Evolutionary conservation across 1,140 invertebrate genomes (phyloP).

Genomic region (Orchesella cincta): DNA sequence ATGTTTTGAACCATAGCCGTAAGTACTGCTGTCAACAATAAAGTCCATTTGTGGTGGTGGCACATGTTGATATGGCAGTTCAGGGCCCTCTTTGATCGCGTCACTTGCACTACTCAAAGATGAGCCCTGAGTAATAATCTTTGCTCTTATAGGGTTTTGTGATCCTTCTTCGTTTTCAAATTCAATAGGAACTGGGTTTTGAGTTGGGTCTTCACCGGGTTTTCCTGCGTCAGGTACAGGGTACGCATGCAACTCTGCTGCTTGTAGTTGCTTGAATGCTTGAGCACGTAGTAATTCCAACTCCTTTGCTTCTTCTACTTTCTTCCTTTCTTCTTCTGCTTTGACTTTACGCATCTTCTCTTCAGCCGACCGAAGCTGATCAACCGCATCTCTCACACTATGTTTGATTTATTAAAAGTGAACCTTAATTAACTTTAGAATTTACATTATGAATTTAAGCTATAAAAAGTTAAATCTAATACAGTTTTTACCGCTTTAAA

Average conservation of each 20-base stretch:
- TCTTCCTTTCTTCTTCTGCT: conserved; percentile 3
- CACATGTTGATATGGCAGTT: conserved; percentile 31
- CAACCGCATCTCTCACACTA: conserved; percentile 25
- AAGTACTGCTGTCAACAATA: conserved; percentile 28
- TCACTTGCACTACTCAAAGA: neutral
- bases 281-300: neutral
- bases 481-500: conserved; percentile 41
- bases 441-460: neutral
- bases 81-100: conserved; percentile 16
- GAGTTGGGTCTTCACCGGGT: neutral
- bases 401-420: neutral
- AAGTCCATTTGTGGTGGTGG: conserved; percentile 42
- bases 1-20: conserved; percentile 41
- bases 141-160: neutral
- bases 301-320: conserved; percentile 12
- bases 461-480: neutral
- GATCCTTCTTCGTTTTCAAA: conserved; percentile 35
- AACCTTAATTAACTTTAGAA: neutral
- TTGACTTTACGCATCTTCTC: conserved; percentile 18
- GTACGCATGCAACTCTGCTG: conserved; percentile 31
- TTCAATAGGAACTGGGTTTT: conserved; percentile 40
- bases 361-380: neutral
- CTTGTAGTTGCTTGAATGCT: conserved; percentile 1
- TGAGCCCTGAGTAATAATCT: neutral
- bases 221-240: conserved; percentile 31